These are phyloP conservation scores for Edolisoma coerulescens DNA, from an alignment of 2,113 vertebrate genomes.

Conservation along the genomic window DNA sequence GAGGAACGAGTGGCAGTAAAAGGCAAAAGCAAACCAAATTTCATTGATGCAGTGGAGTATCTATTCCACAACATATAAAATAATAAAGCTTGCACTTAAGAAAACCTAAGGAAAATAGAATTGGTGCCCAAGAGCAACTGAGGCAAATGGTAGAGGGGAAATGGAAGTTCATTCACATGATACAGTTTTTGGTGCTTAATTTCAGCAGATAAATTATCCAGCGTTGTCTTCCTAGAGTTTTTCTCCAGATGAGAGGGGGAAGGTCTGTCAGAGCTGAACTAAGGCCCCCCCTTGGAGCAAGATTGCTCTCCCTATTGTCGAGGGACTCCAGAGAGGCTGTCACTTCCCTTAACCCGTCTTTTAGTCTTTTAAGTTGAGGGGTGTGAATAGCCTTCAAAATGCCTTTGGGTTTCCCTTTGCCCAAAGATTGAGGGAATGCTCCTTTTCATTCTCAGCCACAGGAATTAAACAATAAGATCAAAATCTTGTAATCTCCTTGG, in stretches of 20 bases:
- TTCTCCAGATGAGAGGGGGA: background rate
- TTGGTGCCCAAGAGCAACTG: background rate
- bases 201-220: background rate
- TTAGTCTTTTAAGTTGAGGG: background rate
- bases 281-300: background rate
- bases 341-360: background rate
- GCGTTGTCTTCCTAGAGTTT: background rate
- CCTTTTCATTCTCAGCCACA: constrained; percentile 22
- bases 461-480: constrained; percentile 58
- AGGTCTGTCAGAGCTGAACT: background rate
- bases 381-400: constrained; percentile 52
- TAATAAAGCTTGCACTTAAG: background rate
- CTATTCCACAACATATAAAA: background rate
- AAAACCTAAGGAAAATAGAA: background rate
- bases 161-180: background rate
- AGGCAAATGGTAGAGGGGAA: background rate
- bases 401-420: constrained; percentile 37
- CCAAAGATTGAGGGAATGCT: constrained; percentile 30
- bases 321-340: background rate
- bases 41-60: background rate
- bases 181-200: background rate
- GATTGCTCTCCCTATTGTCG: background rate
- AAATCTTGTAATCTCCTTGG: constrained; percentile 49
- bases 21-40: background rate
- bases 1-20: background rate